phyloP scores from a whole-genome alignment of 2,113 vertebrate species.

The Lepidothrix coronata region DNA sequence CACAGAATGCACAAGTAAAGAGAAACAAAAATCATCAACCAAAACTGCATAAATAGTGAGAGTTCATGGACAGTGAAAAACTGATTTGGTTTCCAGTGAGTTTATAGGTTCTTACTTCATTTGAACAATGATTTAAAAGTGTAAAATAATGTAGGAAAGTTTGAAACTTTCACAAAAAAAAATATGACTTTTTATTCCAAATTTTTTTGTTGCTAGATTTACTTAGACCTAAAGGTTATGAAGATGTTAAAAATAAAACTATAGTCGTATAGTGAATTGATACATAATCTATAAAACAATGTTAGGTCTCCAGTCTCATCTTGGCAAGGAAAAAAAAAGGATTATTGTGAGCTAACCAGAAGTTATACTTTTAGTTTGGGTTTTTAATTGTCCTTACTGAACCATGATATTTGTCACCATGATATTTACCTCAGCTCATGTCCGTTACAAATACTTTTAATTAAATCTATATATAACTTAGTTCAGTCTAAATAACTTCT shows the following conservation, averaged over 20 bases:
- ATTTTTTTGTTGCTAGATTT: not conserved
- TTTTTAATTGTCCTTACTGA: not conserved
- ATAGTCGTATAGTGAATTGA: not conserved
- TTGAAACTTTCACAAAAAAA: not conserved
- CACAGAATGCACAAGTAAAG: not conserved
- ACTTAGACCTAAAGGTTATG: not conserved
- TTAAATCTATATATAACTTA: not conserved
- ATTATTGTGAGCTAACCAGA: not conserved
- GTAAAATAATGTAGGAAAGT: not conserved
- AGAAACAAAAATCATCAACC: not conserved
- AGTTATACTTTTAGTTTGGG: not conserved
- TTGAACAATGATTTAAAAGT: not conserved
- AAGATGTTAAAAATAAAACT: not conserved
- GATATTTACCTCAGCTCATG: not conserved
- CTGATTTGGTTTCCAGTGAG: not conserved
- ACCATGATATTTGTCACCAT: not conserved
- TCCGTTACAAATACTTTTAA: not conserved
- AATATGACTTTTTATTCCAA: not conserved
- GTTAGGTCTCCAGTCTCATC: not conserved
- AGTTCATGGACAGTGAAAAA: not conserved
- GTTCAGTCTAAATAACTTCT: not conserved
- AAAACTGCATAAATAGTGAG: not conserved
- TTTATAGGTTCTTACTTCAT: not conserved
- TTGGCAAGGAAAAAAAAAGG: not conserved
- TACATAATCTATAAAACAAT: not conserved